Conservation (phyloP, 2,797 vertebrate genomes). For the Sparus aurata region DNA sequence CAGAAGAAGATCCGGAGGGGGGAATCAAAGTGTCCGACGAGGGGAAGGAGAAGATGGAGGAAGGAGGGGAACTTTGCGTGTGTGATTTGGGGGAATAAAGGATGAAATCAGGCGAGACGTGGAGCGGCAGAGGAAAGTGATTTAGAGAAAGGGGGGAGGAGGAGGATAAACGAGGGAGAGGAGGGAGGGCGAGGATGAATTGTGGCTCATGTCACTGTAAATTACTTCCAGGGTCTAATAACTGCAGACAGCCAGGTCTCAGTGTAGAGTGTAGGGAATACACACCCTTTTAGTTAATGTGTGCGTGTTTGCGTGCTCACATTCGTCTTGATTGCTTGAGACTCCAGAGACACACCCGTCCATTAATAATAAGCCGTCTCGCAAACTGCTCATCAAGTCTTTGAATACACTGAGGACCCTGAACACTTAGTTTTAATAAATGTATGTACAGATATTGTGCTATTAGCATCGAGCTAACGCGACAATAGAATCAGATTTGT, state of each 20-base stretch:
- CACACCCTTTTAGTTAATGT: constrained; percentile 3
- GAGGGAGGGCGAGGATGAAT: constrained; percentile 34
- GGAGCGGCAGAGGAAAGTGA: constrained; percentile 13
- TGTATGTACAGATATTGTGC: neutral
- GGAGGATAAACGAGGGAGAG: constrained; percentile 36
- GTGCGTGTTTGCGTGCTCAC: constrained; percentile 26
- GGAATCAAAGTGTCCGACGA: constrained; percentile 6
- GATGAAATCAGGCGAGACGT: constrained; percentile 37
- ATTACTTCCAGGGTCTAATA: constrained; percentile 60
- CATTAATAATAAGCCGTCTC: constrained; percentile 14
- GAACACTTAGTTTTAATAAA: neutral
- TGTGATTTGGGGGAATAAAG: constrained; percentile 32
- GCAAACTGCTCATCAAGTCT: neutral
- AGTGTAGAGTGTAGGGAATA: constrained; percentile 4
- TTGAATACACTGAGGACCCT: too few relatives aligned
- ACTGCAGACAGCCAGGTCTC: constrained; percentile 47
- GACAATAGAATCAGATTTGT: too few relatives aligned
- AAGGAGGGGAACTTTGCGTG: neutral
- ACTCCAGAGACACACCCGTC: neutral
- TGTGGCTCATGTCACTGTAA: constrained; percentile 56
- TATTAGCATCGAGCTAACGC: neutral
- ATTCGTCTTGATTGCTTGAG: constrained; percentile 1
- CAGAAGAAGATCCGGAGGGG: constrained; percentile 9
- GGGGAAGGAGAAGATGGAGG: too few relatives aligned
- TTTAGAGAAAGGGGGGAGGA: constrained; percentile 14